Evolutionary conservation across 2,888 invertebrate species (phyloP).

Genomic region (Thera obeliscata): DNA sequence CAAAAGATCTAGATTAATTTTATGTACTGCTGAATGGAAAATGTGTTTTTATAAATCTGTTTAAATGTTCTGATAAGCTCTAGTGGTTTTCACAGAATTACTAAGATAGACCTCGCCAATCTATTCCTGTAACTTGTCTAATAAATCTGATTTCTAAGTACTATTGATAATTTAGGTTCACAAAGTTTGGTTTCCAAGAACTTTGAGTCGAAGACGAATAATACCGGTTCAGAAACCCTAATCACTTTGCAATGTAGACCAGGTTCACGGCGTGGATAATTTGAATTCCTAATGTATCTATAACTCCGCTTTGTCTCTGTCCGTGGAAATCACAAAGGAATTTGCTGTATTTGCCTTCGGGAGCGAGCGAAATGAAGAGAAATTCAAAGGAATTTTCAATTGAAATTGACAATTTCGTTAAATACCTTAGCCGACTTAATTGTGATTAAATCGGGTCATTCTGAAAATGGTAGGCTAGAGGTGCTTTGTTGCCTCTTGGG

Average conservation of each 20-base stretch:
- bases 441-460: conserved; percentile 51
- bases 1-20: no score
- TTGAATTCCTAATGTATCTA: conserved; percentile 52
- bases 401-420: conserved; percentile 58
- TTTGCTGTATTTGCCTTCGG: conserved; percentile 53
- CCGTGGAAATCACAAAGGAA: conserved; percentile 49
- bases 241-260: conserved; percentile 13
- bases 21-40: no score
- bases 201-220: conserved; percentile 23
- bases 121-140: background rate
- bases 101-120: background rate
- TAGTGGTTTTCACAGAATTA: background rate
- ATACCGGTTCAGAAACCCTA: background rate
- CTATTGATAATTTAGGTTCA: conserved; percentile 1
- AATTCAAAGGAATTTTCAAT: conserved; percentile 58
- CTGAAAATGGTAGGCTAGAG: conserved; percentile 38
- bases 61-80: background rate
- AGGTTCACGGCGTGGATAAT: conserved; percentile 38
- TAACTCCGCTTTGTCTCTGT: conserved; percentile 52
- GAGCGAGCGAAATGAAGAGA: conserved; percentile 52
- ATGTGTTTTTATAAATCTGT: no score
- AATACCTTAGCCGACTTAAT: conserved; percentile 54
- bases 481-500: conserved; percentile 37
- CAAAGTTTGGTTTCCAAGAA: conserved; percentile 12
- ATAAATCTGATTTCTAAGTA: conserved; percentile 9